These are phyloP conservation scores for Bugulina stolonifera DNA, from an alignment of 2,888 invertebrate species.

Conservation along the genomic window DNA sequence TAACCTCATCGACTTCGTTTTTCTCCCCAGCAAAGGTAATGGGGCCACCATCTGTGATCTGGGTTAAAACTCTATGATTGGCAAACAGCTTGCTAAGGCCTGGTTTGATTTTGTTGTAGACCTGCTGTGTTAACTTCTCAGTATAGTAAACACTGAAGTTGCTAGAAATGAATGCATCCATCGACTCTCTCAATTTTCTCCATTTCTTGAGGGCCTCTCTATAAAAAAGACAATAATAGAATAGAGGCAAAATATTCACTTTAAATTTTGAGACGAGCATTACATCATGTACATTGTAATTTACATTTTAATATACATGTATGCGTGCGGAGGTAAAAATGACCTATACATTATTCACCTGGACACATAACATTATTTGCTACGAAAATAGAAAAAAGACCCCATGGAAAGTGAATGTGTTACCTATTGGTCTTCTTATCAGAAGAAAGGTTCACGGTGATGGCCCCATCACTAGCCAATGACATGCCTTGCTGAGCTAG, in stretches of 20 bases:
- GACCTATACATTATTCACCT: too few relatives aligned
- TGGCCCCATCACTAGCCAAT: not conserved
- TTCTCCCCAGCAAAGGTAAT: not conserved
- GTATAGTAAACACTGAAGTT: not conserved
- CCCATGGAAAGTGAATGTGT: not conserved
- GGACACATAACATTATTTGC: too few relatives aligned
- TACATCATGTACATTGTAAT: too few relatives aligned
- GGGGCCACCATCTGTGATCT: not conserved
- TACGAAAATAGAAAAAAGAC: not conserved
- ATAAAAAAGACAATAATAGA: too few relatives aligned
- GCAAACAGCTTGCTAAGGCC: not conserved
- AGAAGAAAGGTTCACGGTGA: not conserved
- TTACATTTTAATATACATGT: too few relatives aligned
- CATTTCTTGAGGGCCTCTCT: not conserved
- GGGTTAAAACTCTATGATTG: not conserved
- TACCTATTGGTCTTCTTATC: conserved; percentile 3
- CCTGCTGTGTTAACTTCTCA: not conserved
- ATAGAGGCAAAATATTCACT: too few relatives aligned
- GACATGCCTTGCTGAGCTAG: not conserved
- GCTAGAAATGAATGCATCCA: not conserved
- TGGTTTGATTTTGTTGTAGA: not conserved
- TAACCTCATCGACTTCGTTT: not conserved
- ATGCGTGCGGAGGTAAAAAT: too few relatives aligned
- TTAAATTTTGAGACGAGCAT: too few relatives aligned
- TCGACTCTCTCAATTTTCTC: not conserved